Conservation (phyloP, 2,888 invertebrate species). For the Copidosoma aretas region DNA sequence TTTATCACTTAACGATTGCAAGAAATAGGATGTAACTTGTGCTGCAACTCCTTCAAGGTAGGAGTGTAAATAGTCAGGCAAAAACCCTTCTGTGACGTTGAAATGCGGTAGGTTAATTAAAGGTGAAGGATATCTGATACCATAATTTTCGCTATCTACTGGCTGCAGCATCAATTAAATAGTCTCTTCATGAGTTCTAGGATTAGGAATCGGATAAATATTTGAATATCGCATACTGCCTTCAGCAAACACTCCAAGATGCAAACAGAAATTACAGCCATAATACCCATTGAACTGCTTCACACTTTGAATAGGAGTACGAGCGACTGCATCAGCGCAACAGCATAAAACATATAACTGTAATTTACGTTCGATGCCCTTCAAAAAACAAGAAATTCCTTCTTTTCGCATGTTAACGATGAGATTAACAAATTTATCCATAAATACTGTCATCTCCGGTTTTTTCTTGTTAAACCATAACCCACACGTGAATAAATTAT, state of each 20-base stretch:
- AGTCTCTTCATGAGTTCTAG: neutral
- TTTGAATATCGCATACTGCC: conserved; percentile 17
- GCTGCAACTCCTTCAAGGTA: neutral
- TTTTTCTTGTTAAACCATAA: conserved; percentile 18
- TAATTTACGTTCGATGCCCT: neutral
- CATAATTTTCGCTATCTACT: neutral
- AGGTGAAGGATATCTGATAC: conserved; percentile 5
- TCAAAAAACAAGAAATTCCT: conserved; percentile 2
- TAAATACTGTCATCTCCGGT: conserved; percentile 8
- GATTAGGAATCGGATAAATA: neutral
- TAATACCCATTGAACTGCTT: conserved; percentile 12
- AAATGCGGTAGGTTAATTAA: conserved; percentile 1
- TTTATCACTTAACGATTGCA: neutral
- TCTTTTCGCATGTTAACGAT: neutral
- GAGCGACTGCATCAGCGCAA: conserved; percentile 11
- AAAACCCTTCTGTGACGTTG: neutral
- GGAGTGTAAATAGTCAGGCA: conserved; percentile 4
- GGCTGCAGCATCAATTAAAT: neutral
- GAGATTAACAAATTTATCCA: conserved; percentile 12
- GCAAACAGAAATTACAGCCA: conserved; percentile 18
- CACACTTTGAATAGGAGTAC: conserved; percentile 4
- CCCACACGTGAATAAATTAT: conserved; percentile 2
- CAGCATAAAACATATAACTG: neutral
- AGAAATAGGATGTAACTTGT: neutral
- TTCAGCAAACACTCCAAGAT: neutral